phyloP scores from a whole-genome alignment of 2,888 invertebrate genomes.

The Malthinus seriepunctatus region DNA sequence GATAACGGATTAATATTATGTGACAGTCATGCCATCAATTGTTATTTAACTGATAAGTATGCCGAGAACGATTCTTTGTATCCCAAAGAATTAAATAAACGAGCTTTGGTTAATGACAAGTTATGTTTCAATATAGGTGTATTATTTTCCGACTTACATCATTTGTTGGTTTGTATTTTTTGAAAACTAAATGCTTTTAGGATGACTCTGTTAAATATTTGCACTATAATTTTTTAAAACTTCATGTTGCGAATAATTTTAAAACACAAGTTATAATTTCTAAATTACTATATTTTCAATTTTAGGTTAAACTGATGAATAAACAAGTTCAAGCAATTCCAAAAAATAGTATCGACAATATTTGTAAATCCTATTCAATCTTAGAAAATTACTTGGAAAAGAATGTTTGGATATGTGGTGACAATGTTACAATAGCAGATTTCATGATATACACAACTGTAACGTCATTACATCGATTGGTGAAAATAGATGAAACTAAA shows the following conservation, averaged over 20 bases:
- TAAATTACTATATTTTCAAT: no score
- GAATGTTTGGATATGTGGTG: slow-evolving; percentile 57
- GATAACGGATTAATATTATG: slow-evolving; percentile 58
- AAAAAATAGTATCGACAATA: no score
- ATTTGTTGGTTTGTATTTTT: slow-evolving; percentile 54
- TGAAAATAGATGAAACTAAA: no score
- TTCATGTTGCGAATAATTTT: no score
- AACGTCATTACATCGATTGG: no score
- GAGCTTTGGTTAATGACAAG: slow-evolving; percentile 59
- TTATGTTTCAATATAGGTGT: slow-evolving; percentile 59
- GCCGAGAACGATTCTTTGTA: slow-evolving; percentile 57
- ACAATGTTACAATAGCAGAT: slow-evolving; percentile 60
- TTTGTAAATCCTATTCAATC: neutral
- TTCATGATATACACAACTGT: slow-evolving; percentile 52
- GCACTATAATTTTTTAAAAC: no score
- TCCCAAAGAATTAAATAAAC: slow-evolving; percentile 56
- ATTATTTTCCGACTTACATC: slow-evolving; percentile 55
- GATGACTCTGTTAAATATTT: no score
- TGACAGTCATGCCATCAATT: slow-evolving; percentile 58
- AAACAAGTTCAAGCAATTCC: no score
- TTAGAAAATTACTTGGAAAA: slow-evolving; percentile 56
- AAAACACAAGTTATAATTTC: no score
- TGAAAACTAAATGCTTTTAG: no score
- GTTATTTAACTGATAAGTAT: slow-evolving; percentile 44
- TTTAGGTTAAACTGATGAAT: no score